These are phyloP conservation scores for Lasiurus borealis DNA, from an alignment of 2,113 vertebrate species.

Conservation along the genomic window DNA sequence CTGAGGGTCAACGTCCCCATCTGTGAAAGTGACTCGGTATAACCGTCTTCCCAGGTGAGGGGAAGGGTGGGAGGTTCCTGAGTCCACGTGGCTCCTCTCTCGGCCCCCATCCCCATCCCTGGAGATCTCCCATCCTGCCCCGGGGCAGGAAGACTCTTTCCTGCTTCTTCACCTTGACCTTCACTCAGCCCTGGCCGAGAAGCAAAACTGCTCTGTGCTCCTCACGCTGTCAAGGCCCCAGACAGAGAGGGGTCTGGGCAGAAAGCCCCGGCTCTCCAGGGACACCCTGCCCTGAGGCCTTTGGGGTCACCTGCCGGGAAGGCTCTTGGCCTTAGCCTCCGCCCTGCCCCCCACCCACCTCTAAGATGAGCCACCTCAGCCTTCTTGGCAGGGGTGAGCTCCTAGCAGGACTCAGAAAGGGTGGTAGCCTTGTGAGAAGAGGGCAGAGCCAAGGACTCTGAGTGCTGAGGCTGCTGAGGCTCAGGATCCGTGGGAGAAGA, in stretches of 20 bases:
- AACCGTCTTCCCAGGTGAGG: neutral
- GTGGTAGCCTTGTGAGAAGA: neutral
- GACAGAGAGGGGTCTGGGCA: too few species aligned
- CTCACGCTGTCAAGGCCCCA: neutral
- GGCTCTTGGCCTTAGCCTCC: neutral
- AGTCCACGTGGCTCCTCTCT: fast-evolving
- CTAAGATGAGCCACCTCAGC: neutral
- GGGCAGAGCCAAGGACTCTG: neutral
- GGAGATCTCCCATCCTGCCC: neutral
- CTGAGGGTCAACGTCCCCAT: neutral
- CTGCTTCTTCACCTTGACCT: neutral
- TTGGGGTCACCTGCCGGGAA: neutral
- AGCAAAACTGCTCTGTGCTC: neutral
- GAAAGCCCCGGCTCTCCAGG: neutral
- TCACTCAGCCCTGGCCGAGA: neutral
- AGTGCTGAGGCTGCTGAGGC: neutral
- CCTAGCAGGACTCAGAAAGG: neutral
- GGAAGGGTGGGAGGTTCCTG: neutral
- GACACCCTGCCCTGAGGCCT: neutral
- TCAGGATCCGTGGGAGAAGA: neutral
- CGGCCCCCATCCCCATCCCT: neutral
- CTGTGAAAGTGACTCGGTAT: neutral
- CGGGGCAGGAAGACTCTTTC: neutral
- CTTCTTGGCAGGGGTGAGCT: neutral
- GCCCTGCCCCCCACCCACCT: neutral